A percentile compares a stretch with the other conserved stretches of the same genome.
phyloP scores from a whole-genome alignment of 2,113 vertebrate species.

The Spilogale gracilis region DNA sequence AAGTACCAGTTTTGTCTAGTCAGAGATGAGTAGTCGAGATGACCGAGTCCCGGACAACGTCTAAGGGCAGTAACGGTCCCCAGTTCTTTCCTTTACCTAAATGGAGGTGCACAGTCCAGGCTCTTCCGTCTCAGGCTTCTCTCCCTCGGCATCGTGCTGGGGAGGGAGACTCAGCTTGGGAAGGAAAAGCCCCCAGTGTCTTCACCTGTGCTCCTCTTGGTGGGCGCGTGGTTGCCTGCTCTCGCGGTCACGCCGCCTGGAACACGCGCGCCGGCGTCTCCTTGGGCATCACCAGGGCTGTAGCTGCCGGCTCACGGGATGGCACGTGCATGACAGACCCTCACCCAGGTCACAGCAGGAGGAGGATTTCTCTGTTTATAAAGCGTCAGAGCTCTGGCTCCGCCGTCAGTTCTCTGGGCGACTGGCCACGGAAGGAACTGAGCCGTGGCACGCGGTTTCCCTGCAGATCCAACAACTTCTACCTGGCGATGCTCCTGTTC shows the following conservation, averaged over 20 bases:
- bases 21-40: slow-evolving; percentile 4
- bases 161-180: background rate
- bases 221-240: background rate
- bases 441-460: background rate
- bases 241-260: background rate
- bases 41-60: fast-evolving
- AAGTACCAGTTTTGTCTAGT: slow-evolving; percentile 38
- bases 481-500: slow-evolving; percentile 97
- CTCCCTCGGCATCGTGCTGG: background rate
- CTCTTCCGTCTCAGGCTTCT: background rate
- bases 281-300: background rate
- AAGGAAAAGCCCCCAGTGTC: background rate
- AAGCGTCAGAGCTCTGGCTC: fast-evolving
- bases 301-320: too few species aligned
- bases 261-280: too few species aligned
- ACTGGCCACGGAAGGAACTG: too few species aligned
- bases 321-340: fast-evolving
- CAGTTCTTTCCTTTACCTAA: fast-evolving
- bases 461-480: slow-evolving; percentile 98
- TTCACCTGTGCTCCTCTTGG: background rate
- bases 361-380: background rate
- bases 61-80: background rate
- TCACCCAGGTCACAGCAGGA: too few species aligned
- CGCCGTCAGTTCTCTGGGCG: fast-evolving
- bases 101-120: fast-evolving